Evolutionary conservation across 2,113 vertebrate species (phyloP), one percentile per base, ranked within the genome.

Genomic region (Chaetodon trifascialis): DNA sequence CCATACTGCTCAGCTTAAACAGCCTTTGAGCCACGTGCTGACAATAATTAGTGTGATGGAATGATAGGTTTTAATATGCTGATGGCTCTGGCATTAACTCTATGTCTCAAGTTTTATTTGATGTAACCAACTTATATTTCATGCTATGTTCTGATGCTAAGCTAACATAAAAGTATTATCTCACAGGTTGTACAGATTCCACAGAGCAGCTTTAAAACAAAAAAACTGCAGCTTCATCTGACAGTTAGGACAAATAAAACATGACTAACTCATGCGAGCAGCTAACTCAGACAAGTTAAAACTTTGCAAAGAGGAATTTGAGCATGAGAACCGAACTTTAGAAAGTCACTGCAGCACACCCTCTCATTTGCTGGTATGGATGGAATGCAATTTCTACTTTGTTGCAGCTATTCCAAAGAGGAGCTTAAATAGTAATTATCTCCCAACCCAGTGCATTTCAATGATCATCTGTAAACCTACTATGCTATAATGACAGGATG

Each of bases 381-480:
- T 83, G 85, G 82, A 89, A 89, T 80, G 81, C 49, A 19, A 40
- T 83, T 66, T 81, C 55, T 49, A 40, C 76, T 76, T 76, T 71
- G 47, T 34, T 59, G 73, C 58, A 74, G 51, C 23, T 10, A 38
- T 73, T 66, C n/a, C 25, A 76, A 63, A 84, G 55, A 67, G 9
- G 21, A 79, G 71, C 69, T 76, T 21, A 76, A 82, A 79, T 49
- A 70, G 63, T 63, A 74, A 80, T 89, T 81, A 87, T 62, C 58
- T 83, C 25, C 51, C 36, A 74, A 47, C 44, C 51, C 46, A 47
- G 55, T 63, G 46, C 44, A 70, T 79, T 84, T 79, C 51, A 86
- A 21, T 73, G 46, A 73, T 74, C 71, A 58, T 66, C 68, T 82
- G 56, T 76, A 70, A 75, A 83, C 25, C 55, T 47, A 52, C 71